phyloP scores from a whole-genome alignment of 2,113 vertebrate genomes.

The Montifringilla adamsi region DNA sequence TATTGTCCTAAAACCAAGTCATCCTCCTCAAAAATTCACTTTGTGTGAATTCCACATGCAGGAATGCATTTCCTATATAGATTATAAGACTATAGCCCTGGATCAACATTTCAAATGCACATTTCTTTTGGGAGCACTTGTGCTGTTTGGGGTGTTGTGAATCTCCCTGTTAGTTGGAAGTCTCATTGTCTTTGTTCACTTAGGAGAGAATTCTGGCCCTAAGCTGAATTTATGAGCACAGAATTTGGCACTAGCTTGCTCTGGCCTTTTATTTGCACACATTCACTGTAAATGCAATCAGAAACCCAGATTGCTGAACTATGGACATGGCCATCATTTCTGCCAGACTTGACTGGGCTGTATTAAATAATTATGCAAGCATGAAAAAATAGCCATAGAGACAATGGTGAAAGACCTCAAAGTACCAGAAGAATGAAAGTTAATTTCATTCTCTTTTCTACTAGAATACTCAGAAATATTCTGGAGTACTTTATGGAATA shows the following conservation, averaged over 20 bases:
- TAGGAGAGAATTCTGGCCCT: neutral
- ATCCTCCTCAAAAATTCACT: neutral
- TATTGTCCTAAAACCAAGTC: neutral
- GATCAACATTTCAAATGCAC: neutral
- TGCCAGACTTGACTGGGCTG: neutral
- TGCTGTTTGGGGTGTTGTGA: neutral
- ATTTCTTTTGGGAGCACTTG: neutral
- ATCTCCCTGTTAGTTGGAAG: neutral
- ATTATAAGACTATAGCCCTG: neutral
- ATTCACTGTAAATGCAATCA: neutral
- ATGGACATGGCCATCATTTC: neutral
- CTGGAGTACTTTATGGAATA: neutral
- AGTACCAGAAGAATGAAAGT: neutral
- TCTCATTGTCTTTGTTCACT: neutral
- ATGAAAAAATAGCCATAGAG: neutral
- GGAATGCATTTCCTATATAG: neutral
- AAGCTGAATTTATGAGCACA: neutral
- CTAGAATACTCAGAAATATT: constrained; percentile 35
- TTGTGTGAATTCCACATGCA: fast-evolving
- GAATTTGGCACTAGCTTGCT: neutral
- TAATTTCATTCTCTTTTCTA: constrained; percentile 29
- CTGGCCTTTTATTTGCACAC: neutral
- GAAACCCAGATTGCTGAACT: neutral
- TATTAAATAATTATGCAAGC: neutral
- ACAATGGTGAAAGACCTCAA: constrained; percentile 14